A percentile compares a stretch with the other conserved stretches of the same genome.
These are phyloP conservation scores for Gorsachius magnificus DNA, from an alignment of 2,797 vertebrate genomes.

Conservation along the genomic window DNA sequence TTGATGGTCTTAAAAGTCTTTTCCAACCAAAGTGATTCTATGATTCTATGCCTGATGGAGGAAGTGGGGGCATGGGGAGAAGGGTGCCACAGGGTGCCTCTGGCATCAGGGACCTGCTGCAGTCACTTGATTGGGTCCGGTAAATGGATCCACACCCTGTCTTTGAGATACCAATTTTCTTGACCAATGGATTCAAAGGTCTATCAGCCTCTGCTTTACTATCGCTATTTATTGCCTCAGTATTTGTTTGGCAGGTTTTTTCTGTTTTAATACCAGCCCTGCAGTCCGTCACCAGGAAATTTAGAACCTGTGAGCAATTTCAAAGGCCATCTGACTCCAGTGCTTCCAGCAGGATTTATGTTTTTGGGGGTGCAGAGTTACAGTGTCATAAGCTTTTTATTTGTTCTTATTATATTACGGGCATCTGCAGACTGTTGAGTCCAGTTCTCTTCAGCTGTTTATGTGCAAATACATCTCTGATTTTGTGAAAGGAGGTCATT, in stretches of 20 bases:
- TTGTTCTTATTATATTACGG: conserved; percentile 49
- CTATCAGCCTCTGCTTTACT: not conserved
- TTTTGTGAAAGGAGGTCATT: conserved; percentile 13
- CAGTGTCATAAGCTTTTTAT: conserved; percentile 63
- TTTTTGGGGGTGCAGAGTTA: conserved; percentile 48
- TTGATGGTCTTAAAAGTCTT: no score
- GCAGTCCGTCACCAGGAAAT: conserved; percentile 41
- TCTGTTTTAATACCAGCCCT: conserved; percentile 33
- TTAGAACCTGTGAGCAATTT: conserved; percentile 57
- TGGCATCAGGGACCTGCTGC: not conserved
- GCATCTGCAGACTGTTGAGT: conserved; percentile 46
- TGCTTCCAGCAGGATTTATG: conserved; percentile 50
- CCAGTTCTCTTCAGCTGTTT: conserved; percentile 43
- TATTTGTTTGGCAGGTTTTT: conserved; percentile 54
- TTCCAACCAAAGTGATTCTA: no score
- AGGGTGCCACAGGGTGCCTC: not conserved
- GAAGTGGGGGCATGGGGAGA: rapidly evolving
- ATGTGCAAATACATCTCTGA: conserved; percentile 22
- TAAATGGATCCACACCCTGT: not conserved
- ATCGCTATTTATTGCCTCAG: not conserved
- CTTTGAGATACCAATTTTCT: not conserved
- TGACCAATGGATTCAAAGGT: not conserved
- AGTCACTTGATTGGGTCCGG: not conserved
- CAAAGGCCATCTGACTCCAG: conserved; percentile 46
- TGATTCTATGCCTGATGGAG: not conserved